phyloP scores from a whole-genome alignment of 92 coral and sea anemone genomes.

The Galaxea fascicularis region DNA sequence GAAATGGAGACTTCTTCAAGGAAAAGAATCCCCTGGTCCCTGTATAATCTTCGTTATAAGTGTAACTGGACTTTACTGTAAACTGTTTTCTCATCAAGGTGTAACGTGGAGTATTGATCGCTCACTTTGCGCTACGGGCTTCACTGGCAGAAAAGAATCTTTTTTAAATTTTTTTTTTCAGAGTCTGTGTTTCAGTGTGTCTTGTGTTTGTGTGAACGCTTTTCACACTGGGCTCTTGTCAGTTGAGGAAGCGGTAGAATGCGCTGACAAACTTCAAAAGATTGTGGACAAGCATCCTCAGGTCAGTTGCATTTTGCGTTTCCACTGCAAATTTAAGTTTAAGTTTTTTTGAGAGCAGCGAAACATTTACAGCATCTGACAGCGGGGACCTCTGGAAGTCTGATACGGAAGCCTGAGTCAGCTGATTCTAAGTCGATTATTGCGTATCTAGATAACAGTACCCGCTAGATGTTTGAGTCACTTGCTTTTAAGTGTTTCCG shows the following conservation, averaged over 20 bases:
- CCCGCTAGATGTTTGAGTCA: background rate
- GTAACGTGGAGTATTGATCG: background rate
- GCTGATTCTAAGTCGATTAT: background rate
- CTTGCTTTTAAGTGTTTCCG: background rate
- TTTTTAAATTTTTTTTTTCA: constrained; percentile 41
- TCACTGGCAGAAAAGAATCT: background rate
- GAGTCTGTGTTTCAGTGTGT: constrained; percentile 75
- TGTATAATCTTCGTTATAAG: no score
- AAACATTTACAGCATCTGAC: no score
- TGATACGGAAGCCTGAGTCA: no score
- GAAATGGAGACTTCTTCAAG: no score
- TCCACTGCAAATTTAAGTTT: no score
- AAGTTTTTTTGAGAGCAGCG: no score
- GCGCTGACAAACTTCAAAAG: constrained; percentile 58
- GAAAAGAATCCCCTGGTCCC: no score
- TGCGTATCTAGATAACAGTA: background rate
- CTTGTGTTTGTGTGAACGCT: constrained; percentile 76
- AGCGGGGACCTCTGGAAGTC: no score
- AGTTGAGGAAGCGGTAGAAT: constrained; percentile 57
- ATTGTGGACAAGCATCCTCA: constrained; percentile 57
- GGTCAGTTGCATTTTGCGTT: constrained; percentile 32
- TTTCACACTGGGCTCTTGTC: constrained; percentile 80
- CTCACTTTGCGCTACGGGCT: background rate
- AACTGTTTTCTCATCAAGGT: no score
- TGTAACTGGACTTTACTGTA: no score